phyloP scores from a whole-genome alignment of 1,140 invertebrate species.

The Tetraneura akinire region DNA sequence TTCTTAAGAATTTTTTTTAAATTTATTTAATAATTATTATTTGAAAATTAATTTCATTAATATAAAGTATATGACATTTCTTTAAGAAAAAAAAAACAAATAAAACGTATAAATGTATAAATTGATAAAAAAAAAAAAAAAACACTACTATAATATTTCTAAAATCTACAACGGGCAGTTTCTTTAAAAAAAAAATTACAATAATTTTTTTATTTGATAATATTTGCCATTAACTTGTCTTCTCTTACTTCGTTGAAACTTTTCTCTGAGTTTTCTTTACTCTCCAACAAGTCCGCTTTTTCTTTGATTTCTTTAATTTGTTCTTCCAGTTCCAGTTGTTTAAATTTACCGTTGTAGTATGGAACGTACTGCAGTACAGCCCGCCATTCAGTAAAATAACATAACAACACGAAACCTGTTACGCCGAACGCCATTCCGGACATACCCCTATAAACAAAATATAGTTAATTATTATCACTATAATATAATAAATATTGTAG shows the following conservation, averaged over 20 bases:
- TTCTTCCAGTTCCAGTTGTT: not conserved
- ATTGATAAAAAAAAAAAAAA: no score
- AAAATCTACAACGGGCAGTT: not conserved
- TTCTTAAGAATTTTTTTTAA: no score
- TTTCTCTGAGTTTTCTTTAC: not conserved
- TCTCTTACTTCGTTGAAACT: not conserved
- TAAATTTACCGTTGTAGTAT: conserved; percentile 8
- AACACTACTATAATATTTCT: no score
- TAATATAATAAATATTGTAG: no score
- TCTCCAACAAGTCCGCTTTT: not conserved
- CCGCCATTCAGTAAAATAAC: conserved; percentile 28
- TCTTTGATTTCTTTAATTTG: not conserved
- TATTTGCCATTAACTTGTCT: not conserved
- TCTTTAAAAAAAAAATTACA: not conserved
- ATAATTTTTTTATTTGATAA: not conserved
- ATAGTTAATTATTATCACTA: no score
- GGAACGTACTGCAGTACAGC: conserved; percentile 4
- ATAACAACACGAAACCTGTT: conserved; percentile 5
- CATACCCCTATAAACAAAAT: conserved; percentile 10
- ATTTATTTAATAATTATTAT: no score
- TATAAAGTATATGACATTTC: no score
- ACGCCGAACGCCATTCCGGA: not conserved
- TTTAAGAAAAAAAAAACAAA: no score
- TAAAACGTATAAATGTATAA: no score
- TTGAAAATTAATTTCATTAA: no score